A percentile compares a stretch with the other conserved stretches of the same genome.
Evolutionary conservation across 2,888 invertebrate species (phyloP).

Genomic region (Eurytoma californica): DNA sequence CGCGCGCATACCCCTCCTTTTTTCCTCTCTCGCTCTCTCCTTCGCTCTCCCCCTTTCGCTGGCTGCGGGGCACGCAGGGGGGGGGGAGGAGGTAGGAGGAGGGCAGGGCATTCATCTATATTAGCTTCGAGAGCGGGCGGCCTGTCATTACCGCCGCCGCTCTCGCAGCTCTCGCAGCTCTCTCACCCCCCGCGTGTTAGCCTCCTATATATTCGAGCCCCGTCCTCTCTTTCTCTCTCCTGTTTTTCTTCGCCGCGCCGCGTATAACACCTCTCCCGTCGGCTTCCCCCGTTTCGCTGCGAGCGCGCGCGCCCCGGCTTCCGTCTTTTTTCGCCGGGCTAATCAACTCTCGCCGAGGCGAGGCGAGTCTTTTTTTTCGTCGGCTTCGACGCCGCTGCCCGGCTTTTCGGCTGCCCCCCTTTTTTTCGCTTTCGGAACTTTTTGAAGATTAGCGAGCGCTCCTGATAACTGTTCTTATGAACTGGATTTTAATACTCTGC

Average conservation of each 20-base stretch:
- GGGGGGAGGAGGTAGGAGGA: slow-evolving; percentile 34
- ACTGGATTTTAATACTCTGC: too few species aligned
- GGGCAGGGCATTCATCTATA: slow-evolving; percentile 75
- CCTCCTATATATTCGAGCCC: slow-evolving; percentile 17
- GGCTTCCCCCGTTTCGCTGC: slow-evolving; percentile 21
- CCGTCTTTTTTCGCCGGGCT: slow-evolving; percentile 55
- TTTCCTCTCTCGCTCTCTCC: slow-evolving; percentile 21
- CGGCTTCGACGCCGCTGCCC: too few species aligned
- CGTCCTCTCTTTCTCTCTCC: slow-evolving; percentile 34
- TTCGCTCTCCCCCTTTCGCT: slow-evolving; percentile 37
- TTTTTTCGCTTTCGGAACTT: not conserved
- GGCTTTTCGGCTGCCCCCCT: slow-evolving; percentile 2
- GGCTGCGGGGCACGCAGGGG: slow-evolving; percentile 19
- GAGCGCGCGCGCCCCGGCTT: slow-evolving; percentile 45
- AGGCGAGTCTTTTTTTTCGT: slow-evolving; percentile 12
- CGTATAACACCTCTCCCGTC: slow-evolving; percentile 57
- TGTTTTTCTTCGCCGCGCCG: slow-evolving; percentile 40
- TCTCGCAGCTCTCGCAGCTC: slow-evolving; percentile 49
- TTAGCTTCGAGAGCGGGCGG: slow-evolving; percentile 75
- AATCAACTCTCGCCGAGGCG: slow-evolving; percentile 36
- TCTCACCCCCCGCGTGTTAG: slow-evolving; percentile 43
- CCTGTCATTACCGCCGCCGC: slow-evolving; percentile 74
- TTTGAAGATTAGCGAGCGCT: slow-evolving; percentile 16
- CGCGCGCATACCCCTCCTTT: slow-evolving; percentile 21
- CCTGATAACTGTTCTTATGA: too few species aligned